phyloP scores from a whole-genome alignment of 2,888 invertebrate genomes.

The Synergus laeviventris region DNA sequence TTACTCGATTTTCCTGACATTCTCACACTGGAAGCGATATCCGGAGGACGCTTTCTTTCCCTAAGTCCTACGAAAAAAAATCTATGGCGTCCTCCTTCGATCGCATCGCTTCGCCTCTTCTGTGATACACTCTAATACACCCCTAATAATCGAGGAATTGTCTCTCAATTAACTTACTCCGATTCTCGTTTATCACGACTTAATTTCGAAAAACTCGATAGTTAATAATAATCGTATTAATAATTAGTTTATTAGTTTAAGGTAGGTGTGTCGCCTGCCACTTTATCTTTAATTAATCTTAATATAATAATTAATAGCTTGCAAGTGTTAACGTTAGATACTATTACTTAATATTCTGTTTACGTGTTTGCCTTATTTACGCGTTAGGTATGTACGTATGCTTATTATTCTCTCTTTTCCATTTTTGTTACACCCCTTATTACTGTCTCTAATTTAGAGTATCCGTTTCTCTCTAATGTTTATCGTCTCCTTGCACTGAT shows the following conservation, averaged over 20 bases:
- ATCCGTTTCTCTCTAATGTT: constrained; percentile 48
- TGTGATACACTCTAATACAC: constrained; percentile 59
- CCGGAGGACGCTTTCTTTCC: constrained; percentile 58
- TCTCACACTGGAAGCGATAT: constrained; percentile 58
- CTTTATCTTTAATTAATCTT: constrained; percentile 72
- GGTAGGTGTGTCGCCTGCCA: constrained; percentile 66
- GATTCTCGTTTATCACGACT: constrained; percentile 71
- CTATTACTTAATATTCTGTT: constrained; percentile 74
- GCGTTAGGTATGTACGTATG: constrained; percentile 73
- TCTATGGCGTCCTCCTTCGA: constrained; percentile 57
- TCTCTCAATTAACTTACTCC: constrained; percentile 63
- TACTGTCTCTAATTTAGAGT: constrained; percentile 34
- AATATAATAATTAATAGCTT: constrained; percentile 75
- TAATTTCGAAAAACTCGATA: constrained; percentile 72
- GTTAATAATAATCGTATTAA: constrained; percentile 72
- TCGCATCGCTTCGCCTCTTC: constrained; percentile 45
- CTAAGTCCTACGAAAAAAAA: constrained; percentile 63
- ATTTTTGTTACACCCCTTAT: constrained; percentile 37
- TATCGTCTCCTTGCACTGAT: constrained; percentile 54
- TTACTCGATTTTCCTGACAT: constrained; percentile 56
- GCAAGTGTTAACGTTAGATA: constrained; percentile 75
- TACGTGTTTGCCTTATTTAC: constrained; percentile 70
- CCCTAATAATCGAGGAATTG: constrained; percentile 70
- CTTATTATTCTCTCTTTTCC: constrained; percentile 61
- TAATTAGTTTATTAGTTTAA: constrained; percentile 72